Evolutionary conservation across 2,797 vertebrate species (phyloP).

Genomic region (Sebastes hubbsi): DNA sequence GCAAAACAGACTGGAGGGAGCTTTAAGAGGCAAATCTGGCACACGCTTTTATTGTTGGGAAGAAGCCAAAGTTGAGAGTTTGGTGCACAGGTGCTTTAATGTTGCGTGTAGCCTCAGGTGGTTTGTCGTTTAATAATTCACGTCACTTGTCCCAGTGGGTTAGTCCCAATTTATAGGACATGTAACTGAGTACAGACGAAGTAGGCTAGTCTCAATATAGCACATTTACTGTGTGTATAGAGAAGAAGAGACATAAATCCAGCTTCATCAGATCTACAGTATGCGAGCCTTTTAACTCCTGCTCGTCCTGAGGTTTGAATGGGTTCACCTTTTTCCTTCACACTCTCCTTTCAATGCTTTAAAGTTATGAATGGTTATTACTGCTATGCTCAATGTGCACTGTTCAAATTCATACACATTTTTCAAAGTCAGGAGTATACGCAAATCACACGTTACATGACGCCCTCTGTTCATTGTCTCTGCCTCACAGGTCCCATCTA

Average conservation of each 20-base stretch:
- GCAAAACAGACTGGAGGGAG: too few relatives aligned
- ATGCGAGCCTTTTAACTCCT: not conserved
- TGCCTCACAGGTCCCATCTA: slow-evolving; percentile 38
- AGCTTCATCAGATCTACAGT: not conserved
- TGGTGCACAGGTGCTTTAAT: not conserved
- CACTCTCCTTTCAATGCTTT: not conserved
- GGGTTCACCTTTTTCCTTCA: slow-evolving; percentile 3
- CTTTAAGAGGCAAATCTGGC: too few relatives aligned
- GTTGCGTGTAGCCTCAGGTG: not conserved
- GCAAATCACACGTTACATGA: slow-evolving; percentile 20
- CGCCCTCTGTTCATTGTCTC: slow-evolving; percentile 31
- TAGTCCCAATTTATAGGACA: not conserved
- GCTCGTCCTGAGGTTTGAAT: not conserved
- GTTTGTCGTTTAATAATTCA: not conserved
- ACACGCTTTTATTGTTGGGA: too few relatives aligned
- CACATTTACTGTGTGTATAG: not conserved
- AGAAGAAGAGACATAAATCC: not conserved
- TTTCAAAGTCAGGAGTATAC: slow-evolving; percentile 15
- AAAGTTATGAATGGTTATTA: not conserved
- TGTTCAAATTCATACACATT: slow-evolving; percentile 7
- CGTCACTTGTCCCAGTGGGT: not conserved
- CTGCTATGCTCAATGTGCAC: not conserved
- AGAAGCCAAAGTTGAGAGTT: too few relatives aligned
- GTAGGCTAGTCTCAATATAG: not conserved
- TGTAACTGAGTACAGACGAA: not conserved